phyloP scores from a whole-genome alignment of 2,113 vertebrate species.

The Psittacula cyanocephala region DNA sequence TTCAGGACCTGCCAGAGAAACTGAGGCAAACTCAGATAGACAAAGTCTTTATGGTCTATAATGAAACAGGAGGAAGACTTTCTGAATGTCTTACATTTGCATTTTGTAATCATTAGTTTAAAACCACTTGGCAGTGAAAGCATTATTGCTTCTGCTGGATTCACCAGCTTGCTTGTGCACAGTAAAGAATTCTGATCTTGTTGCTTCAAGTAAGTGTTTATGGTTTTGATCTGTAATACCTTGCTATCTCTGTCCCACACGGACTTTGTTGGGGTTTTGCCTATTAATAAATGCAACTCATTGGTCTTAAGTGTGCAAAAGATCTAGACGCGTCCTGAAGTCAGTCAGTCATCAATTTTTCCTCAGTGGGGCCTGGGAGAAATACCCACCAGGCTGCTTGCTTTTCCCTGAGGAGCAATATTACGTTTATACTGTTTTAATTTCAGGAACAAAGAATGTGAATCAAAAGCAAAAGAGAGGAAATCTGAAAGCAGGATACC shows the following conservation, averaged over 20 bases:
- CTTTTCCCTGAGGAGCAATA: background rate
- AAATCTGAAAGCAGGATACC: background rate
- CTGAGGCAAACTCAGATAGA: background rate
- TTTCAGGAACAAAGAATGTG: background rate
- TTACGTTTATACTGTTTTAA: background rate
- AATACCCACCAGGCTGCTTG: background rate
- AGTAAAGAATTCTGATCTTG: background rate
- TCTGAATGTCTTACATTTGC: background rate
- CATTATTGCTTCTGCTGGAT: background rate
- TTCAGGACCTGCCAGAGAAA: background rate
- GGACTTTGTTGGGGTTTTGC: background rate
- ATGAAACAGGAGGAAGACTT: background rate
- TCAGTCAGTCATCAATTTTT: background rate
- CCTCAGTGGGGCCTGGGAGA: background rate
- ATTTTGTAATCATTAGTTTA: background rate
- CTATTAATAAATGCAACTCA: background rate
- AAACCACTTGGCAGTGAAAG: background rate
- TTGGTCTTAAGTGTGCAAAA: background rate
- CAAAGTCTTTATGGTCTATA: background rate
- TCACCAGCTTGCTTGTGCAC: background rate
- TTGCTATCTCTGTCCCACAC: background rate
- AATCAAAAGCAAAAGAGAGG: background rate
- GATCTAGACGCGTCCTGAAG: background rate
- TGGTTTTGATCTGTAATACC: background rate
- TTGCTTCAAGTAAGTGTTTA: background rate